Percentiles rank a stretch among this genome's conserved stretches.
Conservation (phyloP, 2,113 vertebrate species). For the Hypomesus transpacificus region DNA sequence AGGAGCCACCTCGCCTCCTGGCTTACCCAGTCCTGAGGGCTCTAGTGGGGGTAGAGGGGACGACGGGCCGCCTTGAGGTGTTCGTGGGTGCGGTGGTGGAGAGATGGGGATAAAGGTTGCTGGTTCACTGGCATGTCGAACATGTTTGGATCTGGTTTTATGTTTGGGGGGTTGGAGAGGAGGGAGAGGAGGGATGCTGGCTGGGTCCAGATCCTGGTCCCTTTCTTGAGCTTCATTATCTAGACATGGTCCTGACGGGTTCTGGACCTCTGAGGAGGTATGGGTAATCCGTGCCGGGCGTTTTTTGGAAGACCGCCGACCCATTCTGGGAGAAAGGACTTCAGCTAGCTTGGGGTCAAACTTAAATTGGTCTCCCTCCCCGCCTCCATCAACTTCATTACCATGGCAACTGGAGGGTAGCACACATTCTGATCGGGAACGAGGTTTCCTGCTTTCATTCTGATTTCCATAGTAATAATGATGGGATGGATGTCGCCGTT, state of each 20-base stretch:
- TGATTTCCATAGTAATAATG: conserved; percentile 18
- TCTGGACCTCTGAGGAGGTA: conserved; percentile 62
- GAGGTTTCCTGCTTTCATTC: conserved; percentile 47
- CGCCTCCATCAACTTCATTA: conserved; percentile 41
- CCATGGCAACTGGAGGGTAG: conserved; percentile 49
- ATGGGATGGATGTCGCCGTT: conserved; percentile 36
- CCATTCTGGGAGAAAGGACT: conserved; percentile 75
- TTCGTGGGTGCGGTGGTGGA: conserved; percentile 65
- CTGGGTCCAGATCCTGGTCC: conserved; percentile 13
- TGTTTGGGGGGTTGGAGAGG: conserved; percentile 37
- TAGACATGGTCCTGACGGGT: conserved; percentile 32
- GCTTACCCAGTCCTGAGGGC: conserved; percentile 50
- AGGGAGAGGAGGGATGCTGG: conserved; percentile 39
- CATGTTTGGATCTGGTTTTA: conserved; percentile 75
- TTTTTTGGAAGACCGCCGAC: conserved; percentile 82
- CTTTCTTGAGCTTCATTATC: conserved; percentile 39
- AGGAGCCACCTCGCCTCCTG: conserved; percentile 65
- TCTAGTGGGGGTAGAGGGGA: conserved; percentile 47
- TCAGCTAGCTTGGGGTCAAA: conserved; percentile 80
- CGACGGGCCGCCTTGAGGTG: conserved; percentile 49
- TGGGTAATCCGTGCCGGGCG: conserved; percentile 75
- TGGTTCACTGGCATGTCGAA: conserved; percentile 87
- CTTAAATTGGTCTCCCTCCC: conserved; percentile 61
- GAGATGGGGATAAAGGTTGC: conserved; percentile 81
- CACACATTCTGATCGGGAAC: conserved; percentile 69